Evolutionary conservation across 2,888 invertebrate genomes (phyloP).

Genomic region (Branchipolynoe longqiensis): DNA sequence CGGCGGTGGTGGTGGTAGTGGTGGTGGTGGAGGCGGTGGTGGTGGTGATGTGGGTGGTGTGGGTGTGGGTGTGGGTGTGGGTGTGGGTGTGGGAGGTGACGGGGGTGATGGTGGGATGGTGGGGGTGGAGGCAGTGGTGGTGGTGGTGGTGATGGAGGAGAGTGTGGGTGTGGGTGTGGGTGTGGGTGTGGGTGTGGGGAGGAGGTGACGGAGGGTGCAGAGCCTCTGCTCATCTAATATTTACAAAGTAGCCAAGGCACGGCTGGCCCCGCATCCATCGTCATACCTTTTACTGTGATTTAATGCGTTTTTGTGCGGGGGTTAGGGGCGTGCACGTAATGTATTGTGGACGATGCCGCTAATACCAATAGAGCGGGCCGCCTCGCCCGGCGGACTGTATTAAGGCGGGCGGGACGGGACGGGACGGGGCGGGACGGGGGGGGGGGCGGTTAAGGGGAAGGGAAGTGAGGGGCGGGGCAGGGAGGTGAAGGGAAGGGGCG

Average conservation of each 20-base stretch:
- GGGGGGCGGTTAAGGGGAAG: too few species aligned
- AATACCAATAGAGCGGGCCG: conserved; percentile 39
- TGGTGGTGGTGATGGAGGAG: not conserved
- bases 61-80: too few species aligned
- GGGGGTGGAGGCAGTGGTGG: too few species aligned
- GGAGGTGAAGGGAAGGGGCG: too few species aligned
- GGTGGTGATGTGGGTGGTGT: too few species aligned
- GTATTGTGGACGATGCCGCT: conserved; percentile 32
- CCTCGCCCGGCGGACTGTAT: not conserved
- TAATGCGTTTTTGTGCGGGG: conserved; percentile 24
- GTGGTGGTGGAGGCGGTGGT: too few species aligned
- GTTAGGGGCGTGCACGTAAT: conserved; percentile 40
- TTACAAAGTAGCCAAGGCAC: conserved; percentile 32
- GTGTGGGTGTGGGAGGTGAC: too few species aligned
- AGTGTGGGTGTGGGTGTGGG: not conserved
- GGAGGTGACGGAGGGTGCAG: not conserved
- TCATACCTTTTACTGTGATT: conserved; percentile 54
- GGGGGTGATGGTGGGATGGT: too few species aligned
- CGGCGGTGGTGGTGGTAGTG: too few species aligned
- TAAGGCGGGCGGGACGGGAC: too few species aligned
- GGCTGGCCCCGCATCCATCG: conserved; percentile 24
- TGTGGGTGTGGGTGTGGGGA: not conserved
- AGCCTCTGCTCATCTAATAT: conserved; percentile 19
- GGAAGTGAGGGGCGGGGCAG: too few species aligned
- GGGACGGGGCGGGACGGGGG: too few species aligned